Evolutionary conservation across 1,140 invertebrate species (phyloP).

Genomic region (Drosophila lacertosa): DNA sequence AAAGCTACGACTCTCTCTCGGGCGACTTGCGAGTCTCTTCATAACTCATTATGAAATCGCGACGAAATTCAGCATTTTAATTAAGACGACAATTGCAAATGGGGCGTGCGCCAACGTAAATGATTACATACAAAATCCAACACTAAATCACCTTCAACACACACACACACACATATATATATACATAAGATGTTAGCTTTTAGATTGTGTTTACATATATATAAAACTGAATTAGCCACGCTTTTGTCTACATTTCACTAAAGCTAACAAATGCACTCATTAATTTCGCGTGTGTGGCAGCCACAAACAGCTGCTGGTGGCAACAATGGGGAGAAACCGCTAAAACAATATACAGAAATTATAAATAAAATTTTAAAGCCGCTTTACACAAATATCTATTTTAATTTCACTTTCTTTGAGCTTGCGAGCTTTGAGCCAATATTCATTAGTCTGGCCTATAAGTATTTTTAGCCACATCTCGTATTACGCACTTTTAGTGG

Average conservation of each 20-base stretch:
- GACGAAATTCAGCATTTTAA: slow-evolving; percentile 53
- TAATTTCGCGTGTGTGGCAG: slow-evolving; percentile 27
- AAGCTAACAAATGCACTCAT: slow-evolving; percentile 69
- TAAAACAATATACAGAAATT: slow-evolving; percentile 17
- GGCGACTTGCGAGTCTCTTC: background rate
- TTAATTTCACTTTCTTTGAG: slow-evolving; percentile 14
- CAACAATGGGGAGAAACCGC: slow-evolving; percentile 35
- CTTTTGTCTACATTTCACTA: slow-evolving; percentile 63
- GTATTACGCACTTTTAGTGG: too few species aligned
- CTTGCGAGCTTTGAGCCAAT: background rate
- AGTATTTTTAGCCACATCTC: too few species aligned
- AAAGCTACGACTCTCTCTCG: background rate
- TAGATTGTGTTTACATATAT: background rate
- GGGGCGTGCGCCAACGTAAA: slow-evolving; percentile 59
- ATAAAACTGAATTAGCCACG: slow-evolving; percentile 22
- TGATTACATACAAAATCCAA: slow-evolving; percentile 36
- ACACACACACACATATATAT: slow-evolving; percentile 6
- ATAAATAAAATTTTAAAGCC: slow-evolving; percentile 11
- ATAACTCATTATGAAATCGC: slow-evolving; percentile 61
- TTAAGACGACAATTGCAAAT: slow-evolving; percentile 74
- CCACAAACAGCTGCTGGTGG: slow-evolving; percentile 4
- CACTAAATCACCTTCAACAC: slow-evolving; percentile 56
- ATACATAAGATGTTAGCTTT: slow-evolving; percentile 1
- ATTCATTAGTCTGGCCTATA: too few species aligned
- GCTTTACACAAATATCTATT: slow-evolving; percentile 2